A percentile compares a stretch with the other conserved stretches of the same genome.
Conservation (phyloP, 2,888 invertebrate genomes). For the Hipparchia semele region DNA sequence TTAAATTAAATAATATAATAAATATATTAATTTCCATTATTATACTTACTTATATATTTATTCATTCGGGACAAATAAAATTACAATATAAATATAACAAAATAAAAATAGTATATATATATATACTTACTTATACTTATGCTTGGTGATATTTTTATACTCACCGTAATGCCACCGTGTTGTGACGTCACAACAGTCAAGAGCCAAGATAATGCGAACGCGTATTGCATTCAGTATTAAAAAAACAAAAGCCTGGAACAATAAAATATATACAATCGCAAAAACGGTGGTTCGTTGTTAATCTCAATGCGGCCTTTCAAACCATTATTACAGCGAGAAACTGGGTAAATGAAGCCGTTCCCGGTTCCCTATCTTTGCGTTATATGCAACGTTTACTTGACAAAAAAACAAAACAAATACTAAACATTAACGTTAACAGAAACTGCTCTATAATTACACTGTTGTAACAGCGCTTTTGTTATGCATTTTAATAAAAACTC, state of each 20-base stretch:
- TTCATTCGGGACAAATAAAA: no score
- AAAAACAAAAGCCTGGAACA: constrained; percentile 24
- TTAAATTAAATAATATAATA: no score
- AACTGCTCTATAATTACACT: not conserved
- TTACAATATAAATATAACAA: no score
- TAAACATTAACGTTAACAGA: not conserved
- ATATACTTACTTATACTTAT: no score
- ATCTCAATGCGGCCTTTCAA: constrained; percentile 30
- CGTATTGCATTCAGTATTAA: not conserved
- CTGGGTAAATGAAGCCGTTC: constrained; percentile 32
- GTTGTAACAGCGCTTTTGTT: constrained; percentile 13
- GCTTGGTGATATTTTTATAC: no score
- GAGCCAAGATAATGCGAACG: no score
- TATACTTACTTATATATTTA: no score
- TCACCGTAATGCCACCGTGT: no score
- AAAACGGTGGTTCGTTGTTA: constrained; percentile 30
- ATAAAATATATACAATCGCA: constrained; percentile 22
- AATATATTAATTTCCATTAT: no score
- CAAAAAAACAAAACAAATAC: constrained; percentile 5
- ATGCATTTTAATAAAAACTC: not conserved
- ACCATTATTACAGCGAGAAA: constrained; percentile 28
- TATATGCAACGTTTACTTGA: constrained; percentile 25
- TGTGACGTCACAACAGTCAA: no score
- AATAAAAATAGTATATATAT: no score
- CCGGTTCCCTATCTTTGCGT: constrained; percentile 24